Evolutionary conservation across 1,140 invertebrate genomes (phyloP).

Genomic region (Whitmania pigra): DNA sequence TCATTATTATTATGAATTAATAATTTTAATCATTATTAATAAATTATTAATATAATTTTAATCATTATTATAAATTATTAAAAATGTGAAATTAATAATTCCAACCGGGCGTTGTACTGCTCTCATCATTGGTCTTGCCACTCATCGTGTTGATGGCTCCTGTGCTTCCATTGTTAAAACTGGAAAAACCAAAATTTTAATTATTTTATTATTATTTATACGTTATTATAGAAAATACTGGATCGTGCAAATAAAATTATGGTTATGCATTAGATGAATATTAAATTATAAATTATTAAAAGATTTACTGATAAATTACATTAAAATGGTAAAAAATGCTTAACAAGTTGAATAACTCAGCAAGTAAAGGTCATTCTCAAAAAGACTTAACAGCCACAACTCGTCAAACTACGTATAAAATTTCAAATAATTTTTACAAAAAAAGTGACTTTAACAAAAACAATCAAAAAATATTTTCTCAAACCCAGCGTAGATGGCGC

Average conservation of each 20-base stretch:
- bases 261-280: neutral
- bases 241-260: too few species aligned
- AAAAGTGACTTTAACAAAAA: too few species aligned
- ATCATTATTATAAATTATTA: neutral
- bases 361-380: too few species aligned
- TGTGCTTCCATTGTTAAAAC: neutral
- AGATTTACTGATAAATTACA: too few species aligned
- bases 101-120: neutral
- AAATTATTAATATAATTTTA: too few species aligned
- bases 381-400: too few species aligned
- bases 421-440: too few species aligned
- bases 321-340: too few species aligned
- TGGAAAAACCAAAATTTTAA: neutral
- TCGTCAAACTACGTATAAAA: too few species aligned
- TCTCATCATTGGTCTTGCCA: slow-evolving; percentile 30
- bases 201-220: neutral
- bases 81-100: neutral
- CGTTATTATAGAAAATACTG: too few species aligned
- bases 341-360: neutral
- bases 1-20: too few species aligned
- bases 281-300: neutral
- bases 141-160: slow-evolving; percentile 4
- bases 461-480: neutral
- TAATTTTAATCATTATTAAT: too few species aligned
- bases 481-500: slow-evolving; percentile 83